These are phyloP conservation scores for Amiota mariae DNA, from an alignment of 2,888 invertebrate genomes.

Conservation along the genomic window DNA sequence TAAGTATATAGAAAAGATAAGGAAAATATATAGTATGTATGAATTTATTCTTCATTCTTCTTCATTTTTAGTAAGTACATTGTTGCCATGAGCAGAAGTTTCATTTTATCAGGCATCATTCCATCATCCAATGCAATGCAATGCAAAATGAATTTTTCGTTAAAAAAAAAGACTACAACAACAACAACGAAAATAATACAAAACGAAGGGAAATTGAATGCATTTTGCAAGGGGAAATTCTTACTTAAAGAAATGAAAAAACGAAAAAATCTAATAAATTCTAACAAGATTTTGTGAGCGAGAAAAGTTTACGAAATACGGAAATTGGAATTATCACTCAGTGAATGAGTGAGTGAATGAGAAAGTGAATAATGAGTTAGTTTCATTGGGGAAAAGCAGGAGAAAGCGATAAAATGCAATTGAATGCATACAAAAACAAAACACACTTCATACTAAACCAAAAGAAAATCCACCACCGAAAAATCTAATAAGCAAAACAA, in stretches of 20 bases:
- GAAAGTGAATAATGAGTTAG: not conserved
- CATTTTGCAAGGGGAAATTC: slow-evolving; percentile 62
- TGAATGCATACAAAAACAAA: slow-evolving; percentile 10
- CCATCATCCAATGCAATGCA: slow-evolving; percentile 34
- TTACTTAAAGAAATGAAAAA: slow-evolving; percentile 54
- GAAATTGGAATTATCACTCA: not conserved
- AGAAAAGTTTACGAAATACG: slow-evolving; percentile 17
- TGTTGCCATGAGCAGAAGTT: not conserved
- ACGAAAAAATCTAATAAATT: slow-evolving; percentile 64
- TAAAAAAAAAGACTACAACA: too few species aligned
- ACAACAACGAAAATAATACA: slow-evolving; percentile 52
- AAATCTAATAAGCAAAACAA: slow-evolving; percentile 25
- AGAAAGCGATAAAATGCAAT: slow-evolving; percentile 14
- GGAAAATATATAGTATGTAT: too few species aligned
- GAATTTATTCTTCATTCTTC: too few species aligned
- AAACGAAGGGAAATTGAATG: slow-evolving; percentile 66
- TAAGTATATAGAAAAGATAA: too few species aligned
- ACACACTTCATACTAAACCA: not conserved
- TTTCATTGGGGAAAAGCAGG: not conserved
- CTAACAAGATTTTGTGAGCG: slow-evolving; percentile 67
- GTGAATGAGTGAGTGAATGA: slow-evolving; percentile 14
- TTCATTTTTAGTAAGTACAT: slow-evolving; percentile 37
- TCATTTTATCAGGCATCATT: too few species aligned
- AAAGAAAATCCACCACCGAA: slow-evolving; percentile 19
- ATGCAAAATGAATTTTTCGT: not conserved